A percentile compares a stretch with the other conserved stretches of the same genome.
phyloP scores from a whole-genome alignment of 1,140 invertebrate species.

The Drosophila ohnishii region DNA sequence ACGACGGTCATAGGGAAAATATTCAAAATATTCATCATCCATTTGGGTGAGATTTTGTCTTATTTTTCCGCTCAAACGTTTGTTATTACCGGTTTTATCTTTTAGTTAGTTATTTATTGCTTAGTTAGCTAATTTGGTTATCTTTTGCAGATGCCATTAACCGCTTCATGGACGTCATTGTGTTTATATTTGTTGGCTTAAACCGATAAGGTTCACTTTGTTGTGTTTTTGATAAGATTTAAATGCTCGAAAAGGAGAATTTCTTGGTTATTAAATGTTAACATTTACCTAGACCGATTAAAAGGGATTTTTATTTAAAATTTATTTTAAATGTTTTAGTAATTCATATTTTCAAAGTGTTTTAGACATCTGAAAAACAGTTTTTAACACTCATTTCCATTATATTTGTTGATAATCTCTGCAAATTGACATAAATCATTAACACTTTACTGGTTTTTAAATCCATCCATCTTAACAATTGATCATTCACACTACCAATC shows the following conservation, averaged over 20 bases:
- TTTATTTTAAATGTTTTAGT: too few species aligned
- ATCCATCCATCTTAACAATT: neutral
- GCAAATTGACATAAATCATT: neutral
- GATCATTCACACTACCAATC: constrained; percentile 7
- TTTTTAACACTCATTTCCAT: neutral
- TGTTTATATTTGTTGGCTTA: constrained; percentile 24
- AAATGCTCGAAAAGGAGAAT: neutral
- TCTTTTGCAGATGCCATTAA: constrained; percentile 28
- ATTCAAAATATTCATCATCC: constrained; percentile 78
- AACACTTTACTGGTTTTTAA: neutral
- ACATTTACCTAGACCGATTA: neutral
- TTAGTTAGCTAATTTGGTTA: constrained; percentile 65
- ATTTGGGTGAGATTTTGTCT: constrained; percentile 36
- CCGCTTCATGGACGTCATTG: constrained; percentile 51
- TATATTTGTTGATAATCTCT: neutral
- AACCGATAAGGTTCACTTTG: constrained; percentile 29
- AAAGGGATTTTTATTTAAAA: neutral
- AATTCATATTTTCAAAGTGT: too few species aligned
- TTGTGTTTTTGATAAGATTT: constrained; percentile 49
- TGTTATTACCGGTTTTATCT: constrained; percentile 3
- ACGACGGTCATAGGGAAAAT: constrained; percentile 73
- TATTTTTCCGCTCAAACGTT: neutral
- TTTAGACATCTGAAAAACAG: too few species aligned
- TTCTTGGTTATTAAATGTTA: too few species aligned
- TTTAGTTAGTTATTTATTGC: constrained; percentile 10